phyloP scores from a whole-genome alignment of 2,888 invertebrate species.

The Agonopterix heracliana region DNA sequence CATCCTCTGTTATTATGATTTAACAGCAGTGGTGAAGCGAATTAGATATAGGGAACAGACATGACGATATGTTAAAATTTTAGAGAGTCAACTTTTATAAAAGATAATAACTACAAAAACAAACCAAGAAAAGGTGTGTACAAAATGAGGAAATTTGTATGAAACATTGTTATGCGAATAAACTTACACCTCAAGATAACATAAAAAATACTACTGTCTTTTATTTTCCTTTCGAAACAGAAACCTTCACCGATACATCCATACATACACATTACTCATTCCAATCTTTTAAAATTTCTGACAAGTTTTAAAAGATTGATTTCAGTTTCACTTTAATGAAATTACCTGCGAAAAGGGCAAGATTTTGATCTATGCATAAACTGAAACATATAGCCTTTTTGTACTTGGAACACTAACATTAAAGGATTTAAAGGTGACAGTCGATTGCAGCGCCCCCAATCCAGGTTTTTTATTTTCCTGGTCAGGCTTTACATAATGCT shows the following conservation, averaged over 20 bases:
- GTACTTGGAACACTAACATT: too few relatives aligned
- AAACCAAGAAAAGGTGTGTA: constrained; percentile 73
- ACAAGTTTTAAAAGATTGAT: too few relatives aligned
- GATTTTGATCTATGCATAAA: too few relatives aligned
- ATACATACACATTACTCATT: not conserved
- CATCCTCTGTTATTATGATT: constrained; percentile 61
- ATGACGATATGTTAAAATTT: constrained; percentile 74
- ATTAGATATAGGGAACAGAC: constrained; percentile 74
- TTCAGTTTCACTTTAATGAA: too few relatives aligned
- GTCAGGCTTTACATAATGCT: too few relatives aligned
- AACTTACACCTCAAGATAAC: constrained; percentile 76
- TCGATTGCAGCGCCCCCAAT: too few relatives aligned
- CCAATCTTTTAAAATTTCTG: too few relatives aligned
- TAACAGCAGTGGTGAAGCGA: constrained; percentile 69
- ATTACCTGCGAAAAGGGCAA: too few relatives aligned
- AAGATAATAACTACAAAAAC: constrained; percentile 69
- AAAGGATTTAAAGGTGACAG: too few relatives aligned
- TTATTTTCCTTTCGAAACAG: constrained; percentile 35
- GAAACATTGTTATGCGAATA: constrained; percentile 77
- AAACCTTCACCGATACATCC: not conserved
- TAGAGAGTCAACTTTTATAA: constrained; percentile 76
- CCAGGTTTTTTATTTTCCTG: too few relatives aligned
- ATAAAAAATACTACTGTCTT: constrained; percentile 56
- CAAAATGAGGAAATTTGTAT: constrained; percentile 76
- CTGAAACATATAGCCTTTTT: too few relatives aligned